Evolutionary conservation across 2,113 vertebrate species (phyloP).

Genomic region (Cryptotis parvus): DNA sequence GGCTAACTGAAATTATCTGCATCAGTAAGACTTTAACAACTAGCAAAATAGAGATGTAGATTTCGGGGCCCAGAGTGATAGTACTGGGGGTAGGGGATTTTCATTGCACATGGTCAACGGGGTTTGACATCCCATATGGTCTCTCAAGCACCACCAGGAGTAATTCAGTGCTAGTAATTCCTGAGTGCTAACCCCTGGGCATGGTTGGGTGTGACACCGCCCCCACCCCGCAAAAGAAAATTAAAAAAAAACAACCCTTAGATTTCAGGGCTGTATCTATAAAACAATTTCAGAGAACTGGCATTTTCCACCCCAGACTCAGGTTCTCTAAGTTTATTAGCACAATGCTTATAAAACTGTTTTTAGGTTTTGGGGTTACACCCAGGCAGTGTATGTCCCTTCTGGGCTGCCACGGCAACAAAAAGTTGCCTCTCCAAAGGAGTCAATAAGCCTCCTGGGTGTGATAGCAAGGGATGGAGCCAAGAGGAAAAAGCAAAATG

Average conservation of each 20-base stretch:
- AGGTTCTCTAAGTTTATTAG: constrained; percentile 10
- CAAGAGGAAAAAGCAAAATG: neutral
- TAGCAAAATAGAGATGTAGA: neutral
- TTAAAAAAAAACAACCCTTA: too few species aligned
- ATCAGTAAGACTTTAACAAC: constrained; percentile 34
- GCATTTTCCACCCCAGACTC: neutral
- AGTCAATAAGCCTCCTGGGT: neutral
- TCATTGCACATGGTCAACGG: too few species aligned
- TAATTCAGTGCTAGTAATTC: too few species aligned
- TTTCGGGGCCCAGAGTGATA: constrained; percentile 23
- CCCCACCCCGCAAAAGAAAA: too few species aligned
- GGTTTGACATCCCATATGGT: too few species aligned
- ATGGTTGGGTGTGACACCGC: too few species aligned
- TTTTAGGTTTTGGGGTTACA: too few species aligned
- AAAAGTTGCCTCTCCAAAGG: neutral
- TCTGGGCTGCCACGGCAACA: neutral
- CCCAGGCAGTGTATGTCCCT: neutral
- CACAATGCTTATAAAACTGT: neutral
- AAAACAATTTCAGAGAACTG: constrained; percentile 9
- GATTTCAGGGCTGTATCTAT: too few species aligned
- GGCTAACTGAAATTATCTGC: constrained; percentile 14
- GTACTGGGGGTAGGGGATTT: too few species aligned
- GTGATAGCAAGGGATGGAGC: neutral
- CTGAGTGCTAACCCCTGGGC: too few species aligned
- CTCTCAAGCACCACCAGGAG: too few species aligned